Percentiles rank a stretch among this genome's conserved stretches.
Evolutionary conservation across 2,797 vertebrate genomes (phyloP).

Genomic region (Crax fasciolata): DNA sequence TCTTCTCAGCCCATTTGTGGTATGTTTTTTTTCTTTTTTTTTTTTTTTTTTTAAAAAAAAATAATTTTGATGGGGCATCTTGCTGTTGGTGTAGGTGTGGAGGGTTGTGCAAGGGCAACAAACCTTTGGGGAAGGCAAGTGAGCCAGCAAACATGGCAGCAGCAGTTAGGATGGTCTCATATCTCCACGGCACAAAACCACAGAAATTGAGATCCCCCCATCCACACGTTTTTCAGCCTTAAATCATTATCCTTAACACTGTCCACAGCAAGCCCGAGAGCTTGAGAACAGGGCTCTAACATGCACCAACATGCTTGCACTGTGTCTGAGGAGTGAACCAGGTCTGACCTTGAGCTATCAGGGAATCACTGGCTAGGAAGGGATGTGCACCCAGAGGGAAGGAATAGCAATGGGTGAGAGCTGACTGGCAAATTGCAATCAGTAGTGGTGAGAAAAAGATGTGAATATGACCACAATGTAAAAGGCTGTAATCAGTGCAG

Average conservation of each 20-base stretch:
- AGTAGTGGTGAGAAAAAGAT: neutral
- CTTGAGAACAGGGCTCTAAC: accelerated
- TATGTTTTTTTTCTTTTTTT: no score
- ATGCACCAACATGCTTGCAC: neutral
- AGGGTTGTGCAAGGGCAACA: neutral
- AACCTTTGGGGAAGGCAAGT: accelerated
- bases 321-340: accelerated
- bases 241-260: neutral
- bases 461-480: neutral
- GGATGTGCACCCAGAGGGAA: neutral
- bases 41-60: accelerated
- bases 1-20: no score
- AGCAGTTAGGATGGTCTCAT: neutral
- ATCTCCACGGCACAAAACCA: neutral
- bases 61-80: neutral
- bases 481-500: neutral
- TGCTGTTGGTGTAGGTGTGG: neutral
- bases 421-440: neutral
- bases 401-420: accelerated
- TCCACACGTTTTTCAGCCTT: neutral
- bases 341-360: neutral
- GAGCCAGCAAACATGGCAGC: neutral
- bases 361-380: neutral
- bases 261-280: neutral
- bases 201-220: neutral